Base-by-base conservation (phyloP, 2,113 vertebrate species). In the Coregonus clupeaformis region DNA sequence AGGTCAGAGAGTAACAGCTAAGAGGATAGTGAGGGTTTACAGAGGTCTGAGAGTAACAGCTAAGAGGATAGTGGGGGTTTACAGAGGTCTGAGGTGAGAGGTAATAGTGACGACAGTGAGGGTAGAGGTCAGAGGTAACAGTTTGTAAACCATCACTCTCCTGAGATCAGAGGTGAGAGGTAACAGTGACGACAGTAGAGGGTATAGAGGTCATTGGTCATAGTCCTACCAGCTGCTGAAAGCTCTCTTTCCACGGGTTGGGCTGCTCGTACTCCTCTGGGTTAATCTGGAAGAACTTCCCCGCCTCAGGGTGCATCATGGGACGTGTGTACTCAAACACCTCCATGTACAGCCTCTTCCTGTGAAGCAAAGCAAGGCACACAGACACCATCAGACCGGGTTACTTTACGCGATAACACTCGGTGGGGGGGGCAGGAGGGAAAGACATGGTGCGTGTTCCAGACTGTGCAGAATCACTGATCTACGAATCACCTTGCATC, bases 211-310 rank as follows among this genome's bases (percentile, higher is more conserved):
- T 20, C 36, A 45, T 65, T 16, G 29, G 13, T 70, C 52, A 16
- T 29, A 77, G n/a, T 45, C 86, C 29, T 97, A 99, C 98, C 97
- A 99, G 92, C 72, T 99, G 98, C 90, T 99, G 97, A 92, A 99
- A 99, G 91, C 98, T 99, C 88, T 99, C 98, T 81, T 99, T 99
- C 98, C 98, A 99, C 0, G 98, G 97, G 89, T 99, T 99, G 82
- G 96, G 95, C 89, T 98, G 97, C 81, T 99, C 98, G 76, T 98
- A 98, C 79, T 99, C 98, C 90, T 99, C 98, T 84, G 97, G 96
- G 91, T 99, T 99, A 86, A 99, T 98, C 91, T 99, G 98, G 86
- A 96, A 99, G 91, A 99, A 99, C 93, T 98, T 99, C 52, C 97
- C 97, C 78, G 97, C 94, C 93, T 99, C 98, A 6, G 98, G 98